A percentile compares a stretch with the other conserved stretches of the same genome.
These are phyloP conservation scores for Chlorodrepanis virens DNA, from an alignment of 2,113 vertebrate species.

Conservation along the genomic window DNA sequence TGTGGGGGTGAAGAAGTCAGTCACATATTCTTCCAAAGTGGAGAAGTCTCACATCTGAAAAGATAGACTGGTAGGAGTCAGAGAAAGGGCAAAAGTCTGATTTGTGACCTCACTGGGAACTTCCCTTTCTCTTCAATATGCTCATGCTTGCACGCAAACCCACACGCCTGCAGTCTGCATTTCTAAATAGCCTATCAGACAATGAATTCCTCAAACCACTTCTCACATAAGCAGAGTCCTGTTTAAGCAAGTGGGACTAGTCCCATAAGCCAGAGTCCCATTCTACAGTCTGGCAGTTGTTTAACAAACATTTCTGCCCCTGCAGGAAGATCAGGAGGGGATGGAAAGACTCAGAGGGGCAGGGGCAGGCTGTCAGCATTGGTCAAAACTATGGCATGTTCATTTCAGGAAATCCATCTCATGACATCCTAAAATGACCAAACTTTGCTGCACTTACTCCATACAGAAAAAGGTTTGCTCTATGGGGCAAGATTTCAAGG, in stretches of 20 bases:
- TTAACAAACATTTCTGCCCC: neutral
- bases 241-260: neutral
- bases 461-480: neutral
- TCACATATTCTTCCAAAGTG: neutral
- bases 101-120: neutral
- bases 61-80: neutral
- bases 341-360: neutral
- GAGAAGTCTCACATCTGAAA: neutral
- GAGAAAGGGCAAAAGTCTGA: constrained; percentile 20
- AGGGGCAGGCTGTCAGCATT: neutral
- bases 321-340: neutral
- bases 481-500: neutral
- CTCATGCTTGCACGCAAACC: too few relatives aligned
- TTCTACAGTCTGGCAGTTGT: neutral
- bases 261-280: neutral
- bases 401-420: neutral
- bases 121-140: neutral
- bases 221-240: neutral
- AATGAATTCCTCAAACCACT: neutral
- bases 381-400: neutral
- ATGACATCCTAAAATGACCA: neutral
- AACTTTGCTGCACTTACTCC: neutral
- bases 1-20: neutral
- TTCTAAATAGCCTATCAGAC: neutral
- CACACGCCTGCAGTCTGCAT: accelerated